Base-by-base conservation (phyloP, 2,797 vertebrate genomes). In the Chloroceryle inda region DNA sequence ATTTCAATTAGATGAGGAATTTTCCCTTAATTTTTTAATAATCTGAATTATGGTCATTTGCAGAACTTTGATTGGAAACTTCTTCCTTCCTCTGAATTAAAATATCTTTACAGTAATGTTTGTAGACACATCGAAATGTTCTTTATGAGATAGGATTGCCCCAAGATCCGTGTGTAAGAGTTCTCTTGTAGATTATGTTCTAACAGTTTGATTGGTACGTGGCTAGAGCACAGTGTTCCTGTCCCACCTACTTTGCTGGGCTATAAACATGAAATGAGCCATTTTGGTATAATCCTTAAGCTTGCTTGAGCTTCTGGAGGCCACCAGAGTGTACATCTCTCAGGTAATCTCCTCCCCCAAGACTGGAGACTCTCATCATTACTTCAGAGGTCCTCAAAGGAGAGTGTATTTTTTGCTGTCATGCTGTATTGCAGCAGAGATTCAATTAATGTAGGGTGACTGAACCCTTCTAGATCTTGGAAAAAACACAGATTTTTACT, bases 91-190 rank as follows among this genome's bases (percentile, higher is more conserved):
- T 91, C 10, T 53, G 56, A 88, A 84, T 63, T 73, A 52, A 62
- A 78, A 29, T 69, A 59, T 38, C 26, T 88, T 86, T 88, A 78
- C 45, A 55, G 1, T 67, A 58, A 44, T 26, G 22, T 83, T 95
- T 88, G 86, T 56, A 61, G 74, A 19, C 31, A 74, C 14, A 58
- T 49, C 29, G 73, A 61, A n/a, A 47, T 83, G 19, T 4, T 73
- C 26, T 89, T 94, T 64, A 74, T 35, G 72, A 85, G 71, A 24
- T 72, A 58, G 16, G 35, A 82, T 85, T 93, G 29, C 37, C 67
- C 38, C 22, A 74, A 27, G 50, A 45, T 67, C 27, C 1, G 0
- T 69, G 31, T 76, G 12, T 55, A 35, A 63, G 26, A 21, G 2
- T 37, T 92, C 29, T 94, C 63, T 72, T 29, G 13, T 85, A 78